Evolutionary conservation across 2,113 vertebrate genomes (phyloP).

Genomic region (Nesogale talazaci): DNA sequence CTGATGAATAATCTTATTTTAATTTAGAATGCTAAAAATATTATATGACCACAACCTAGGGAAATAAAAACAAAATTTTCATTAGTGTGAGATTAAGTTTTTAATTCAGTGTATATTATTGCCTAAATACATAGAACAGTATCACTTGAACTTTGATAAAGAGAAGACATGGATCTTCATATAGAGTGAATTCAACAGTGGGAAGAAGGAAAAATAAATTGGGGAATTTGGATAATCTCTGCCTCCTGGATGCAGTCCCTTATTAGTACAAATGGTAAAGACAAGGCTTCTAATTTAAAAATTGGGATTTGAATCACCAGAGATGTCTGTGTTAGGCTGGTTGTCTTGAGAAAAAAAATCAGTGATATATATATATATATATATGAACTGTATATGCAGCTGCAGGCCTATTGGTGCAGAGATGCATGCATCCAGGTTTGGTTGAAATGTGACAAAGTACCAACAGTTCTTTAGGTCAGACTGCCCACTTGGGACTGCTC

Average conservation of each 20-base stretch:
- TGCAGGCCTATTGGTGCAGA: too few relatives aligned
- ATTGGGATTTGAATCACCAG: not conserved
- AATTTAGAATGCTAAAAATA: not conserved
- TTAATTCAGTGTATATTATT: not conserved
- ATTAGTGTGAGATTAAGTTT: not conserved
- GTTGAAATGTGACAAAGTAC: too few relatives aligned
- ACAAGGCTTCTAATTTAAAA: not conserved
- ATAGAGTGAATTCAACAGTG: not conserved
- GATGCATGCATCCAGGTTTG: too few relatives aligned
- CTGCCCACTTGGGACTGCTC: too few relatives aligned
- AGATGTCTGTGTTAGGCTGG: not conserved
- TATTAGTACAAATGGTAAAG: not conserved
- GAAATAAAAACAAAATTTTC: not conserved
- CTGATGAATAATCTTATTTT: not conserved
- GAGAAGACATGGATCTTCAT: not conserved
- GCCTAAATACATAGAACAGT: not conserved
- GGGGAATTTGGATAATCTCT: not conserved
- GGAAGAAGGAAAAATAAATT: not conserved
- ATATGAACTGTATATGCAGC: too few relatives aligned
- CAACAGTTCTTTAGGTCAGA: too few relatives aligned
- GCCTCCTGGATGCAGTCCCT: not conserved
- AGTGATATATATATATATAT: too few relatives aligned
- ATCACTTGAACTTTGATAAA: not conserved
- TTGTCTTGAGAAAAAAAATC: too few relatives aligned
- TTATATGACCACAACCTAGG: not conserved